Conservation (phyloP, 2,113 vertebrate genomes). For the Alectura lathami region DNA sequence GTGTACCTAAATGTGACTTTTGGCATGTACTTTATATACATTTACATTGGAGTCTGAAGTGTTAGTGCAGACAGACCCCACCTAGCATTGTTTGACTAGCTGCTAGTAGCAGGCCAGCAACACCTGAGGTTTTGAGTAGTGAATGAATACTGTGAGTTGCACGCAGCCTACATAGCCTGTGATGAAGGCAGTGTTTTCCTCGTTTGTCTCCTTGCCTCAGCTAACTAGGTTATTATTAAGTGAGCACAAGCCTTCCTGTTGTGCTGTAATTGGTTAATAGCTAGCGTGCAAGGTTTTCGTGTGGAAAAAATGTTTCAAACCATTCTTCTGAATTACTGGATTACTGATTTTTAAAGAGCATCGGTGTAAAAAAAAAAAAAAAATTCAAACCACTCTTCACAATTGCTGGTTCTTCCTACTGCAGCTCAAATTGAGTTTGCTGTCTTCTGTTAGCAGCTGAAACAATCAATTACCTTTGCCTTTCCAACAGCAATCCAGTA, state of each 20-base stretch:
- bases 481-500: background rate
- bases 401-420: background rate
- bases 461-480: background rate
- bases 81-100: background rate
- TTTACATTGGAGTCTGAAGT: background rate
- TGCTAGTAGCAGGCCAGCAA: background rate
- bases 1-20: background rate
- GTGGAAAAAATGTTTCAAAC: background rate
- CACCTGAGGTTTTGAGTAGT: background rate
- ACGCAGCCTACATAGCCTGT: background rate
- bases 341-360: no score
- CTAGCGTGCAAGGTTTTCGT: background rate
- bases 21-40: background rate
- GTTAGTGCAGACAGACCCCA: background rate
- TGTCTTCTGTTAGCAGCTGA: background rate
- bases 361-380: background rate
- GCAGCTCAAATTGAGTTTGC: background rate
- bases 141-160: background rate
- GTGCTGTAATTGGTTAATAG: background rate
- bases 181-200: background rate
- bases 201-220: background rate
- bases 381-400: background rate
- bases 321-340: background rate
- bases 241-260: background rate
- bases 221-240: background rate